Conservation (phyloP, 2,888 invertebrate genomes). For the Yponomeuta cagnagella region DNA sequence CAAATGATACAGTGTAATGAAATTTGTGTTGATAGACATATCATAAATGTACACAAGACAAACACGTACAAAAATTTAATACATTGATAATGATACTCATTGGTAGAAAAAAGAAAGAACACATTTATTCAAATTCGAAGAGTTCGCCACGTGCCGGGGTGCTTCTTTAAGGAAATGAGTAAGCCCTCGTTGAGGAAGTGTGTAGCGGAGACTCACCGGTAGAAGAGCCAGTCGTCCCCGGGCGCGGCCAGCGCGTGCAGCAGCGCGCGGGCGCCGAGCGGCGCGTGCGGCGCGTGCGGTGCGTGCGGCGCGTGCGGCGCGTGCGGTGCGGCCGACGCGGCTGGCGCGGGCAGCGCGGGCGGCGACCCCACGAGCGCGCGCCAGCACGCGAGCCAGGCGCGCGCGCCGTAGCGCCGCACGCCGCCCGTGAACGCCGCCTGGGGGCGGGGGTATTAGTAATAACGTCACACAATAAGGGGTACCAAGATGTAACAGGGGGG, state of each 20-base stretch:
- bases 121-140: too few species aligned
- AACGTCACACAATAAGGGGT: too few species aligned
- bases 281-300: constrained; percentile 75
- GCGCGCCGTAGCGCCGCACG: constrained; percentile 80
- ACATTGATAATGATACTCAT: too few species aligned
- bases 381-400: constrained; percentile 88
- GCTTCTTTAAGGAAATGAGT: too few species aligned
- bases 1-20: too few species aligned
- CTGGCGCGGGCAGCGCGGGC: constrained; percentile 79
- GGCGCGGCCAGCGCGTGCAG: constrained; percentile 83
- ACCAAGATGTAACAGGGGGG: too few species aligned
- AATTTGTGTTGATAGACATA: too few species aligned
- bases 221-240: constrained; percentile 86
- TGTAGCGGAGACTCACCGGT: constrained; percentile 66
- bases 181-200: too few species aligned
- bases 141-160: too few species aligned
- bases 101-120: too few species aligned
- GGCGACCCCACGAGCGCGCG: constrained; percentile 78
- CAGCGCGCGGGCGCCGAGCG: constrained; percentile 62
- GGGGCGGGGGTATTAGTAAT: neutral
- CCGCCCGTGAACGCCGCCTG: constrained; percentile 76
- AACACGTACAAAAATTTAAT: too few species aligned
- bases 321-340: constrained; percentile 60
- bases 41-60: too few species aligned
- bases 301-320: constrained; percentile 47